Percentiles rank a stretch among this genome's conserved stretches.
phyloP scores from a whole-genome alignment of 2,888 invertebrate genomes.

The Zaprionus obscuricornis region DNA sequence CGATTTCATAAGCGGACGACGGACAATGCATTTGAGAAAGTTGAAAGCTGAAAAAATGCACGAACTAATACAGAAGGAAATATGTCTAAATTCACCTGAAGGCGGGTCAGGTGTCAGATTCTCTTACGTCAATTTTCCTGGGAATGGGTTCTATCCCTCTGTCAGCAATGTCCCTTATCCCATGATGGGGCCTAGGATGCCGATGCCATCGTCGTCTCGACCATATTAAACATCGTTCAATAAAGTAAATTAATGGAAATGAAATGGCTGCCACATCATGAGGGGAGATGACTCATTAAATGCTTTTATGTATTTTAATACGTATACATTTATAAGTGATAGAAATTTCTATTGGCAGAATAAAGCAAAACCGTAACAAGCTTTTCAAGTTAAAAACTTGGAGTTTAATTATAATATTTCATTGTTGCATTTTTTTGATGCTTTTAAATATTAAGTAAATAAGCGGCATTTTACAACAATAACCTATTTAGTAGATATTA shows the following conservation, averaged over 20 bases:
- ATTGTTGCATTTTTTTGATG: conserved; percentile 37
- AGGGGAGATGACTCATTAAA: conserved; percentile 36
- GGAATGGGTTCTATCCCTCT: conserved; percentile 73
- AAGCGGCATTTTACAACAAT: conserved; percentile 31
- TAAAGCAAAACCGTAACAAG: not conserved
- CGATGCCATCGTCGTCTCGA: conserved; percentile 93
- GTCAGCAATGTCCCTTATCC: conserved; percentile 81
- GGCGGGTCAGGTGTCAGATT: conserved; percentile 38
- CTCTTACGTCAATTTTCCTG: conserved; percentile 67
- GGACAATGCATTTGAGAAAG: conserved; percentile 91
- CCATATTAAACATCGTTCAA: conserved; percentile 83
- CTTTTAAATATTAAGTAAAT: conserved; percentile 60
- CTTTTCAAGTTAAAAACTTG: conserved; percentile 63
- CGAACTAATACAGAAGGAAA: conserved; percentile 86
- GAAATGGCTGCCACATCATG: conserved; percentile 2
- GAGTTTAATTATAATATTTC: conserved; percentile 60
- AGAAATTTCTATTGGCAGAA: not conserved
- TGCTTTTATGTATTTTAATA: conserved; percentile 24
- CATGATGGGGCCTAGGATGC: conserved; percentile 88
- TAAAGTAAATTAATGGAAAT: too few species aligned
- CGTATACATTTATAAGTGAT: too few species aligned
- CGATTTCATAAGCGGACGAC: conserved; percentile 90
- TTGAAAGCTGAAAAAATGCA: conserved; percentile 97
- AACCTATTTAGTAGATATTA: too few species aligned
- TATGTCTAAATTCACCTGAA: conserved; percentile 57